Percentiles rank a stretch among this genome's conserved stretches.
Conservation (phyloP, 2,113 vertebrate species). For the Mus pahari region DNA sequence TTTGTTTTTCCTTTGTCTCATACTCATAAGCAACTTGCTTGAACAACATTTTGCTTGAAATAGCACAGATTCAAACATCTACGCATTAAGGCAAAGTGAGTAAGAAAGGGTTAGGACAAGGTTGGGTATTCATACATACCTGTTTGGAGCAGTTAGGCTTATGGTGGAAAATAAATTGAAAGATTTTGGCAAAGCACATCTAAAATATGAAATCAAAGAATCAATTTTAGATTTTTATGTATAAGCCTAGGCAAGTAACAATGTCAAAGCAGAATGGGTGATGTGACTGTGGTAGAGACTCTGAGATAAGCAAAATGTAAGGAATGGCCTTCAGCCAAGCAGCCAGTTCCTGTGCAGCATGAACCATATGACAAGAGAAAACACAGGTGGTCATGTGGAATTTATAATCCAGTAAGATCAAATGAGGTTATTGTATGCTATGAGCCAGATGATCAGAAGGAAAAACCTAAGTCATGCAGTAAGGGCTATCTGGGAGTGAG, state of each 20-base stretch:
- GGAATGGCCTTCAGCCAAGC: background rate
- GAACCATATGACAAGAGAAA: background rate
- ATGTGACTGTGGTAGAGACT: background rate
- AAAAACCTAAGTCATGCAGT: background rate
- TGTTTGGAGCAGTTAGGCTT: background rate
- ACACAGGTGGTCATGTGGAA: background rate
- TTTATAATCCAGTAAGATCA: background rate
- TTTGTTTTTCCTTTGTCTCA: background rate
- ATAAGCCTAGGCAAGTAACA: background rate
- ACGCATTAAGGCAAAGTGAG: background rate
- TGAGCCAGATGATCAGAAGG: background rate
- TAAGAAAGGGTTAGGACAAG: background rate
- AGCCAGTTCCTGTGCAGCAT: background rate
- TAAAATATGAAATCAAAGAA: background rate
- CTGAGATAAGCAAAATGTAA: background rate
- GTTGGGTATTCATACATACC: background rate
- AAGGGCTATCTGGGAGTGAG: background rate
- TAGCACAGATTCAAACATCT: background rate
- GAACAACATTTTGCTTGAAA: background rate
- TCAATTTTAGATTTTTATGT: conserved; percentile 23
- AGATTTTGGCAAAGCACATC: background rate
- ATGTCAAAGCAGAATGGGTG: background rate
- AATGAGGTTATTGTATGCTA: background rate
- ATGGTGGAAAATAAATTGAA: background rate
- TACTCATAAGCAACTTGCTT: background rate